These are phyloP conservation scores for Drosophila hamatofila DNA, from an alignment of 2,888 invertebrate genomes.

Conservation along the genomic window DNA sequence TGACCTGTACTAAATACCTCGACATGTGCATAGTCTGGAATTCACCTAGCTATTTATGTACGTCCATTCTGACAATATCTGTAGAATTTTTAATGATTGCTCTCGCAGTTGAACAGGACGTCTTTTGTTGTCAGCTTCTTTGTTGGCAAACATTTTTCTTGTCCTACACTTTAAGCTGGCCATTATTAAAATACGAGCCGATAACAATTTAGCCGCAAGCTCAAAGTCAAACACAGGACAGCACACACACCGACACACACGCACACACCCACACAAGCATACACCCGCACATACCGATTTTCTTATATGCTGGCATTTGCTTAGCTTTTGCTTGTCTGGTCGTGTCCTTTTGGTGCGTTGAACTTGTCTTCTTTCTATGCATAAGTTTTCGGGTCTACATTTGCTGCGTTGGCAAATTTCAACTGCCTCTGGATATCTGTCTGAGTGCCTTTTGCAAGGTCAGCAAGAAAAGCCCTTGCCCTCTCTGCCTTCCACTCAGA, in stretches of 20 bases:
- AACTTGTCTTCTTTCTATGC: conserved; percentile 57
- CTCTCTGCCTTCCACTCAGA: not conserved
- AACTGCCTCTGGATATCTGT: conserved; percentile 50
- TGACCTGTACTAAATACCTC: conserved; percentile 64
- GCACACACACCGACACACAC: conserved; percentile 31
- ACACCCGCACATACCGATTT: conserved; percentile 4
- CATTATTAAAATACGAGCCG: conserved; percentile 78
- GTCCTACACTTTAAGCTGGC: conserved; percentile 80
- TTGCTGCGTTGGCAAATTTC: conserved; percentile 59
- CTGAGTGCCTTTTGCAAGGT: conserved; percentile 67
- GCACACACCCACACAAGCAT: not conserved
- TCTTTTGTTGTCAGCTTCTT: conserved; percentile 62
- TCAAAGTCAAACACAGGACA: conserved; percentile 70
- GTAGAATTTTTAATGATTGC: conserved; percentile 75
- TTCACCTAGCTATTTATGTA: conserved; percentile 37
- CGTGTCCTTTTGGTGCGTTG: conserved; percentile 73
- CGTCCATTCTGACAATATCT: conserved; percentile 37
- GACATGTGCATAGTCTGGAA: conserved; percentile 39
- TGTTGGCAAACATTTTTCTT: conserved; percentile 79
- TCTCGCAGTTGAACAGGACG: conserved; percentile 45
- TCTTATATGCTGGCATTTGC: conserved; percentile 49
- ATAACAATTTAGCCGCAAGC: conserved; percentile 79
- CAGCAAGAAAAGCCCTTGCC: conserved; percentile 35
- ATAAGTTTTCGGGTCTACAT: conserved; percentile 46
- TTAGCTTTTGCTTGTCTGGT: conserved; percentile 64